Conservation (phyloP, 2,888 invertebrate species). For the Epistrophella euchroma region DNA sequence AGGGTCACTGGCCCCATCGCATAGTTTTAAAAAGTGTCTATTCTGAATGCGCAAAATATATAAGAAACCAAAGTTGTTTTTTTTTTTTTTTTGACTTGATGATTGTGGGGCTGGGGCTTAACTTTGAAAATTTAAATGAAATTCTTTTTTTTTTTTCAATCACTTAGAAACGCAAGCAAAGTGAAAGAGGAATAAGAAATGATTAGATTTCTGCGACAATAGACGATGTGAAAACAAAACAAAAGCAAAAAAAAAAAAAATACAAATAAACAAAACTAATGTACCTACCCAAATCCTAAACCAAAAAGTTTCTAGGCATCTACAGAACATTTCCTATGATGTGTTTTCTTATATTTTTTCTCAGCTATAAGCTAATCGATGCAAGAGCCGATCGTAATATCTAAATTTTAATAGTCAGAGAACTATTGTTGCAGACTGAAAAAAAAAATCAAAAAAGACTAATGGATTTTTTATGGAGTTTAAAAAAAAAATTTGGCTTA, state of each 20-base stretch:
- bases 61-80: conserved; percentile 46
- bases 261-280: background rate
- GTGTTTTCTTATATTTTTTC: background rate
- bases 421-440: background rate
- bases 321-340: background rate
- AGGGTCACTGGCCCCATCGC: conserved; percentile 81
- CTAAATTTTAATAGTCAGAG: background rate
- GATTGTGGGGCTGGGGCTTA: conserved; percentile 31
- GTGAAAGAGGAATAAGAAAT: conserved; percentile 42
- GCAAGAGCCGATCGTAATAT: background rate
- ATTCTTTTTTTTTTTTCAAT: conserved; percentile 35
- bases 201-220: conserved; percentile 45
- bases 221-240: conserved; percentile 16
- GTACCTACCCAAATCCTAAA: background rate
- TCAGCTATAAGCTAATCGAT: background rate
- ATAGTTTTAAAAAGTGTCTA: conserved; percentile 38
- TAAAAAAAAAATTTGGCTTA: no score
- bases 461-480: no score
- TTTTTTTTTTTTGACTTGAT: conserved; percentile 8
- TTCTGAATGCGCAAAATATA: conserved; percentile 64
- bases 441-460: no score
- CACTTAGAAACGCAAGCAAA: conserved; percentile 55
- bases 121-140: conserved; percentile 12
- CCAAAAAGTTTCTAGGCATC: background rate
- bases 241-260: background rate